Percentiles rank a stretch among this genome's conserved stretches.
These are phyloP conservation scores for Allobates femoralis DNA, from an alignment of 2,797 vertebrate genomes.

Conservation along the genomic window DNA sequence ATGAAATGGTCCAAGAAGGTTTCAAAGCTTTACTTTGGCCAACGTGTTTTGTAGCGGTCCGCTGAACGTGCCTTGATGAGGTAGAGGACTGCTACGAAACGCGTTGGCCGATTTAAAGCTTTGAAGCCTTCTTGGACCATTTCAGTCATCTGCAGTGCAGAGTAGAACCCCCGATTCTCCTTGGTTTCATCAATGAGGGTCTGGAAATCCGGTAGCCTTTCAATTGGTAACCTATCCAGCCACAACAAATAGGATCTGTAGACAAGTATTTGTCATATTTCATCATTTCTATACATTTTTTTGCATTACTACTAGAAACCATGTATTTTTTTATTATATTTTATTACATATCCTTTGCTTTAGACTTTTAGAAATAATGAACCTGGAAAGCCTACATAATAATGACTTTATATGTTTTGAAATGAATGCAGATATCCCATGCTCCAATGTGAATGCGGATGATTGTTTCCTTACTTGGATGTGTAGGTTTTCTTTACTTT, in stretches of 20 bases:
- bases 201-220: not conserved
- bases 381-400: not conserved
- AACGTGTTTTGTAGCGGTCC: no score
- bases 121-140: no score
- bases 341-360: not conserved
- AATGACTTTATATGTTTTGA: not conserved
- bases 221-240: not conserved
- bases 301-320: no score
- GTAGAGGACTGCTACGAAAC: no score
- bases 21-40: no score
- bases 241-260: not conserved
- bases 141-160: no score
- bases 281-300: no score
- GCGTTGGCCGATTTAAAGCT: no score
- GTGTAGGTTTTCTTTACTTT: constrained; percentile 23
- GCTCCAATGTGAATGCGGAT: not conserved
- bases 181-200: not conserved
- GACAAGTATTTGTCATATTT: not conserved
- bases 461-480: constrained; percentile 13
- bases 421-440: not conserved
- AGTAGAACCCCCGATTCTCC: no score
- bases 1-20: no score
- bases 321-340: not conserved
- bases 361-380: not conserved
- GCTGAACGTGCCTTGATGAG: no score